These are phyloP conservation scores for Nematolebias whitei DNA, from an alignment of 2,113 vertebrate species.

Conservation along the genomic window DNA sequence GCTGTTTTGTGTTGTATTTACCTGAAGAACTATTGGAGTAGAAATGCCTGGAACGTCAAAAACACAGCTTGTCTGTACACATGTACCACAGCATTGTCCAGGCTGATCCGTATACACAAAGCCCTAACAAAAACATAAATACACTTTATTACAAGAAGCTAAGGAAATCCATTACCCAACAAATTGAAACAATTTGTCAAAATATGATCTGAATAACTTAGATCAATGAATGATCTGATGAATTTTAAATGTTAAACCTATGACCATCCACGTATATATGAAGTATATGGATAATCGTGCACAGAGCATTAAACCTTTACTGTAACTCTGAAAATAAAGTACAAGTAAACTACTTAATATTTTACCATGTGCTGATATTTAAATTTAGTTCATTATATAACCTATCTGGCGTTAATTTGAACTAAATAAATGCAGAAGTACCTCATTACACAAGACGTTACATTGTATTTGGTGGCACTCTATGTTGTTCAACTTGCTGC, in stretches of 20 bases:
- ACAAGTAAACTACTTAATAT: background rate
- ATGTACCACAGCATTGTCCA: conserved; percentile 84
- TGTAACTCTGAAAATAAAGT: background rate
- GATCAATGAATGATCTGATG: too few relatives aligned
- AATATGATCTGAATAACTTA: too few relatives aligned
- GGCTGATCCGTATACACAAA: conserved; percentile 33
- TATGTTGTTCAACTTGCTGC: conserved; percentile 26
- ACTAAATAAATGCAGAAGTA: conserved; percentile 37
- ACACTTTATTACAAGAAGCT: background rate
- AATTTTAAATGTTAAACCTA: background rate
- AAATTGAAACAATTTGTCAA: too few relatives aligned
- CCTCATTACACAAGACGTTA: conserved; percentile 53
- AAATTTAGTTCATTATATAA: background rate
- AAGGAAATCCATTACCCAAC: background rate
- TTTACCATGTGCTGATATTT: background rate
- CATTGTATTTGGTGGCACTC: conserved; percentile 62
- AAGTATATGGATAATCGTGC: background rate
- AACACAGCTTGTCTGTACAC: conserved; percentile 73
- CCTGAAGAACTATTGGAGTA: conserved; percentile 62
- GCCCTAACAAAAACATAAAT: conserved; percentile 68
- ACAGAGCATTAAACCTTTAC: background rate
- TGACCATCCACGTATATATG: too few relatives aligned
- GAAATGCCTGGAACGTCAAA: conserved; percentile 44
- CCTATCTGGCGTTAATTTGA: background rate
- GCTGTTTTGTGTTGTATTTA: conserved; percentile 47